A percentile compares a stretch with the other conserved stretches of the same genome.
Evolutionary conservation across 2,888 invertebrate genomes (phyloP).

Genomic region (Drosophila conformis): DNA sequence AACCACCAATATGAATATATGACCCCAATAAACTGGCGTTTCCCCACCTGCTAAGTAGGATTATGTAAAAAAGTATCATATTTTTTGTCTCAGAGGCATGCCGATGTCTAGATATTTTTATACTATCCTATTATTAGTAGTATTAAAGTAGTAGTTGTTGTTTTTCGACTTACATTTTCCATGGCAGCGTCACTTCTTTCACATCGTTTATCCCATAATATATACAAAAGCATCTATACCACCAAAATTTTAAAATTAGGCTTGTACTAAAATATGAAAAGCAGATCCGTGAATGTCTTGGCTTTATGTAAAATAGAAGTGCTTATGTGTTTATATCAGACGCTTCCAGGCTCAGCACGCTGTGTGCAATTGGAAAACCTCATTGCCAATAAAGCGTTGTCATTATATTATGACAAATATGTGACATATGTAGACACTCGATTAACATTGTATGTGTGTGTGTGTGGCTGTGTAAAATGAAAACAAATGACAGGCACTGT

Average conservation of each 20-base stretch:
- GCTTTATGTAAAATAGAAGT: not conserved
- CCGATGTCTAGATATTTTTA: too few species aligned
- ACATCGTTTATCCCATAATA: not conserved
- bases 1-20: too few species aligned
- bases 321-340: not conserved
- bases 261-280: not conserved
- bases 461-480: constrained; percentile 46
- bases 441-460: constrained; percentile 6
- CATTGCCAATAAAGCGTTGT: not conserved
- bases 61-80: too few species aligned
- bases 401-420: constrained; percentile 40
- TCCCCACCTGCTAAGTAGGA: too few species aligned
- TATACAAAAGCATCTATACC: not conserved
- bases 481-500: constrained; percentile 56
- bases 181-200: not conserved
- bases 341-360: not conserved
- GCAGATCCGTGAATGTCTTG: not conserved
- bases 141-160: not conserved
- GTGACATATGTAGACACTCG: constrained; percentile 3
- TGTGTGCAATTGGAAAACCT: not conserved
- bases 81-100: too few species aligned
- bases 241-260: not conserved
- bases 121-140: not conserved
- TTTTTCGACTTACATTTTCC: not conserved
- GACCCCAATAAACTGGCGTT: too few species aligned